Conservation (phyloP, 2,797 vertebrate genomes). For the Pogonophryne albipinna region DNA sequence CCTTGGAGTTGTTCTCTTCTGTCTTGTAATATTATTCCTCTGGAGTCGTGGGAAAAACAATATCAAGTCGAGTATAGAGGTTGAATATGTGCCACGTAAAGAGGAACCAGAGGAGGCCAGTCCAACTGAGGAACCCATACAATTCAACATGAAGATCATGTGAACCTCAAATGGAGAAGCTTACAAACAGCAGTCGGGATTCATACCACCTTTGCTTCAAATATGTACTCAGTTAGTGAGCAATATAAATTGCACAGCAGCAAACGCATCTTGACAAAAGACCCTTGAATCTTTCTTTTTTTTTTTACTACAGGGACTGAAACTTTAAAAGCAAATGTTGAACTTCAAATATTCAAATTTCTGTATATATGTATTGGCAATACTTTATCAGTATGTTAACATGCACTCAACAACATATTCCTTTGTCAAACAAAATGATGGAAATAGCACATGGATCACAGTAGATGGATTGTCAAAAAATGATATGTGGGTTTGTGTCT, state of each 20-base stretch:
- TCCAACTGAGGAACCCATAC: slow-evolving; percentile 90
- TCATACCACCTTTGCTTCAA: slow-evolving; percentile 65
- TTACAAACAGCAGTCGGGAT: slow-evolving; percentile 63
- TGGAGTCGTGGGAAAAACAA: slow-evolving; percentile 99
- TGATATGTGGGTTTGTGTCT: slow-evolving; percentile 6
- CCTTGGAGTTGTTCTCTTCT: slow-evolving; percentile 97
- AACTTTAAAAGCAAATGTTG: slow-evolving; percentile 81
- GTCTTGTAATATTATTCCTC: slow-evolving; percentile 97
- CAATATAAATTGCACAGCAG: slow-evolving; percentile 71
- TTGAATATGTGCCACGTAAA: slow-evolving; percentile 97
- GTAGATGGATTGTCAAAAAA: not conserved
- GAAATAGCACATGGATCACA: slow-evolving; percentile 54
- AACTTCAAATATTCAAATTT: slow-evolving; percentile 85
- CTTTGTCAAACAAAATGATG: slow-evolving; percentile 53
- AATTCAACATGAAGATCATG: slow-evolving; percentile 99
- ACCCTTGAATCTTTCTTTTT: slow-evolving; percentile 55
- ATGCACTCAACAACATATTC: slow-evolving; percentile 54
- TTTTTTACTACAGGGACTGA: slow-evolving; percentile 81
- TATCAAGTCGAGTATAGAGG: slow-evolving; percentile 96
- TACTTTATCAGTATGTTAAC: slow-evolving; percentile 74
- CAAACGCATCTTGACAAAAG: slow-evolving; percentile 77
- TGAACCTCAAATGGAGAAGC: slow-evolving; percentile 69
- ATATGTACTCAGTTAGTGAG: slow-evolving; percentile 72
- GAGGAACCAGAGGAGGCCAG: slow-evolving; percentile 91
- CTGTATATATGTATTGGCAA: slow-evolving; percentile 91